Base-by-base conservation (phyloP, 2,797 vertebrate genomes). In the Sebastes hopkinsi region DNA sequence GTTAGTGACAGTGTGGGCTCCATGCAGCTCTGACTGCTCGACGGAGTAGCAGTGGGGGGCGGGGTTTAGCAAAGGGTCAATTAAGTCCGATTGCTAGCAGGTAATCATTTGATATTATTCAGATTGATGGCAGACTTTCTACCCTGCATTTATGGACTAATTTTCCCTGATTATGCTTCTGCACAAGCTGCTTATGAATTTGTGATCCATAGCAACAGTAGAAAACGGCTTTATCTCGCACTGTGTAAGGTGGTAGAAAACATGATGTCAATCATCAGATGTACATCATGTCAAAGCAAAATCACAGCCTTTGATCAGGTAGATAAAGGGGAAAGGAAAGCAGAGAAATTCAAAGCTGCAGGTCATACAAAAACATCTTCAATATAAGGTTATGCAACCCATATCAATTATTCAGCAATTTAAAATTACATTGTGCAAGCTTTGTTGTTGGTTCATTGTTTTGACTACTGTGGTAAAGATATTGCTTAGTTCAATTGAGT, bases 201-300 rank as follows among this genome's bases (percentile, higher is more conserved):
- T 32, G 11, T 30, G 67, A 79, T 84, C 75, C 60, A 69, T 54
- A 65, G 61, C 79, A 65, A 52, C 27, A 30, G 36, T 38, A n/a
- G 72, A 77, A 83, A 69, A 70, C 38, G 32, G 55, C 36, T 78
- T 80, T 46, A 77, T 81, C 59, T 82, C 80, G 23, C 32, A 54
- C 29, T 38, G 32, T 52, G 46, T 20, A 20, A 50, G 46, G 62
- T 75, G 65, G 55, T 29, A 38, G 55, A 61, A 75, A 68, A 82
- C 7, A 20, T 1, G 46, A 52, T 76, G 34, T 80, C 60, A 67
- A 73, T 72, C 27, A 68, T 77, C 65, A 52, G 59, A 64, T 77
- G 42, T 77, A 80, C 42, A 74, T 79, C 62, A 76, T 85, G 85
- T 89, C 68, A 71, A 83, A 85, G 55, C 60, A 73, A 79, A 77